Evolutionary conservation across 2,113 vertebrate genomes (phyloP), one percentile per base, ranked within the genome.

Genomic region (Alethe diademata): DNA sequence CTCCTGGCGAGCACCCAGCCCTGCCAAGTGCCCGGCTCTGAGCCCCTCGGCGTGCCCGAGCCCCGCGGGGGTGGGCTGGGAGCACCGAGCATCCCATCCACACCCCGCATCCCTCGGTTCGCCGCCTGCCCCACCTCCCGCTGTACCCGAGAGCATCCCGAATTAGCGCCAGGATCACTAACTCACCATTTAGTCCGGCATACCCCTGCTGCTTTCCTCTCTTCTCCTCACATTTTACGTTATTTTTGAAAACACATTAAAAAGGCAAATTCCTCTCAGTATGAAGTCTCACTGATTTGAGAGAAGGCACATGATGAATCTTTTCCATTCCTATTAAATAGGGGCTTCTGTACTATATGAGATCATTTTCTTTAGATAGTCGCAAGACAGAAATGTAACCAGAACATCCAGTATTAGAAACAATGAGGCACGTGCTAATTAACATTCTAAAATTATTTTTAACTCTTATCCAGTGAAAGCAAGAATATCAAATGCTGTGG

Each of bases 81-180:
- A 48, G 33, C 2, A 8, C 31, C 61, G 40, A 36, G 42, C 42
- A 17, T 42, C 42, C 42, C 42, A 42, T 42, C 42, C 42, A 2
- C 42, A 15, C 7, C 42, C 42, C 42, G 45, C 0, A 35, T 4
- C 40, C 58, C 7, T 8, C 45, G 58, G 8, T 6, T 31, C 38
- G 6, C 5, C 7, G 28, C 65, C 45, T 36, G 43, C 50, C 29
- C n/a, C 12, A 3, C 4, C 61, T 28, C 38, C 6, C 4, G 1
- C 29, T 11, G 8, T 5, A 3, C 6, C 38, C 3, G 14, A n/a
- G 33, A 1, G 8, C 5, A 16, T 8, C 31, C 60, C 31, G 24
- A 66, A 72, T 50, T 7, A 35, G 64, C 48, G 19, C 14, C 75
- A 0, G 16, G 10, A 25, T 3, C 78, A 6, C 23, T 3, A 79